These are phyloP conservation scores for Molorchus minor DNA, from an alignment of 2,888 invertebrate species.

Conservation along the genomic window DNA sequence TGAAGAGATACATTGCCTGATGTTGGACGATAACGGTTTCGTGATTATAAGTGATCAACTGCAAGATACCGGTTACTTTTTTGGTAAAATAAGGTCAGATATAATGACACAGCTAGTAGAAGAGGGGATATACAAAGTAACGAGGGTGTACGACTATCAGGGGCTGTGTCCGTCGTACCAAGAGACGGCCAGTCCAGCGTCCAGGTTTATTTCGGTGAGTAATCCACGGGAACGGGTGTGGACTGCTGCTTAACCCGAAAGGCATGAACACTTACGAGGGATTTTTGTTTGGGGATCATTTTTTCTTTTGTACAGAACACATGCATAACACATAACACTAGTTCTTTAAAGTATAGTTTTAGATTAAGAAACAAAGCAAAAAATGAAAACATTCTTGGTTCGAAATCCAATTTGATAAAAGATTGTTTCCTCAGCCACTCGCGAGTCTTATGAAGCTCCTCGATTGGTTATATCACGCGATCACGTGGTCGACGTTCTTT, in stretches of 20 bases:
- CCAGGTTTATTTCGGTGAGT: slow-evolving; percentile 56
- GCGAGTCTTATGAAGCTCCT: neutral
- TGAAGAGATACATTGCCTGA: slow-evolving; percentile 79
- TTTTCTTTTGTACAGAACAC: too few relatives aligned
- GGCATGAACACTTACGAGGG: too few relatives aligned
- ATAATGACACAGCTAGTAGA: slow-evolving; percentile 81
- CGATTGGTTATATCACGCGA: slow-evolving; percentile 3
- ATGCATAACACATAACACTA: too few relatives aligned
- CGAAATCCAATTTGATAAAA: too few relatives aligned
- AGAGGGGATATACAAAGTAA: slow-evolving; percentile 79
- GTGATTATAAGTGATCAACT: slow-evolving; percentile 76
- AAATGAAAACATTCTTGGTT: too few relatives aligned
- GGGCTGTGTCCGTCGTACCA: slow-evolving; percentile 83
- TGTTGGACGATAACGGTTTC: slow-evolving; percentile 91
- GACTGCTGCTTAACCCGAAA: too few relatives aligned
- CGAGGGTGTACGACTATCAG: slow-evolving; percentile 87
- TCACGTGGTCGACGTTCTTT: neutral
- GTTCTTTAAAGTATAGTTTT: too few relatives aligned
- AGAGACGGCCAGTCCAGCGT: slow-evolving; percentile 66
- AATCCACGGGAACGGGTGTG: neutral
- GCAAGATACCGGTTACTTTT: slow-evolving; percentile 80
- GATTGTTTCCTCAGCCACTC: neutral
- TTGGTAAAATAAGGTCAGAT: slow-evolving; percentile 78
- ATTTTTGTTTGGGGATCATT: too few relatives aligned
- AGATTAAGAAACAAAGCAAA: too few relatives aligned